A percentile compares a stretch with the other conserved stretches of the same genome.
Conservation (phyloP, 1,140 invertebrate genomes). For the Vanessa atalanta region DNA sequence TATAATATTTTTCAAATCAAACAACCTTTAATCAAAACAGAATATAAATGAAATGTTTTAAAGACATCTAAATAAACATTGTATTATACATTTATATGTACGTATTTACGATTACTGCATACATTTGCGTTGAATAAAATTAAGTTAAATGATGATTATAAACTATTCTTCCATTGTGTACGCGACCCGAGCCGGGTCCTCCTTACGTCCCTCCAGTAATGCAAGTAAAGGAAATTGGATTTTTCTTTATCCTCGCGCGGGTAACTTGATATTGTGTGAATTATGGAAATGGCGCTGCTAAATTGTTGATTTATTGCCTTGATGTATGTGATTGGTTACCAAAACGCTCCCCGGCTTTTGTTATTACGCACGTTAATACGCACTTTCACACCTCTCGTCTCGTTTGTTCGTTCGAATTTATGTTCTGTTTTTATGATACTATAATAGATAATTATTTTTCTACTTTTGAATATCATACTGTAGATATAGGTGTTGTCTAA, state of each 20-base stretch:
- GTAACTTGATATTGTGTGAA: conserved; percentile 78
- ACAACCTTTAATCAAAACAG: too few relatives aligned
- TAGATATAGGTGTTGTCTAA: too few relatives aligned
- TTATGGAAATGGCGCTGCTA: conserved; percentile 75
- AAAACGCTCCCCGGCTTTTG: conserved; percentile 21
- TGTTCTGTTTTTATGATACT: not conserved
- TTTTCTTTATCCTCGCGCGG: conserved; percentile 67
- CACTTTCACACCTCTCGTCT: conserved; percentile 1
- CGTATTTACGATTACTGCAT: conserved; percentile 1
- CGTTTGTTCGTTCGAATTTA: not conserved
- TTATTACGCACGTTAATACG: conserved; percentile 28
- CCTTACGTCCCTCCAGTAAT: conserved; percentile 50
- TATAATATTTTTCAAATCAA: too few relatives aligned
- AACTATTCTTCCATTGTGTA: conserved; percentile 30
- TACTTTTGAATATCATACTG: too few relatives aligned
- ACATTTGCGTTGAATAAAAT: conserved; percentile 21
- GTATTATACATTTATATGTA: not conserved
- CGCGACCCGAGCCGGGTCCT: conserved; percentile 22
- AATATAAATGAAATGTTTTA: too few relatives aligned
- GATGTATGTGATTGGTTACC: conserved; percentile 58
- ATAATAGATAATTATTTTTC: too few relatives aligned
- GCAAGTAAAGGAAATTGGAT: conserved; percentile 69
- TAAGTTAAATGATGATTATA: conserved; percentile 32
- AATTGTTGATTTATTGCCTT: conserved; percentile 75
- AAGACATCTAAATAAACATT: too few relatives aligned